These are phyloP conservation scores for Python bivittatus DNA, from an alignment of 2,113 vertebrate genomes.

Conservation along the genomic window DNA sequence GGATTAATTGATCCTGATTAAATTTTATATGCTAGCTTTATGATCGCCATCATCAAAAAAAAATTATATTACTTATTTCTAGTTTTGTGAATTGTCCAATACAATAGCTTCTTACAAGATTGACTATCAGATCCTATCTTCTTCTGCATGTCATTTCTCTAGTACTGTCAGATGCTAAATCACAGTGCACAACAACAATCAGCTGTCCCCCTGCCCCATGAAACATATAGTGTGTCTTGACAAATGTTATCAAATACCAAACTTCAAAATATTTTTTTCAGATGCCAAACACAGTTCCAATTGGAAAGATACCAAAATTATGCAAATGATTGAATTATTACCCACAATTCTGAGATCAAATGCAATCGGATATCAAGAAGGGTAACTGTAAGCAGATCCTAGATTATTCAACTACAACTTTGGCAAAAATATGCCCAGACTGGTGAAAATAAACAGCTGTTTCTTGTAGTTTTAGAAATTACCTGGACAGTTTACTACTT, in stretches of 20 bases:
- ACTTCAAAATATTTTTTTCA: not conserved
- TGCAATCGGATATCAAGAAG: not conserved
- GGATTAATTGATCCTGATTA: not conserved
- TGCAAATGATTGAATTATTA: not conserved
- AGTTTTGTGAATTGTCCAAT: not conserved
- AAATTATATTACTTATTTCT: not conserved
- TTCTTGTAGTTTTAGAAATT: slow-evolving; percentile 31
- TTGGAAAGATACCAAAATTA: not conserved
- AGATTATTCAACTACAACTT: not conserved
- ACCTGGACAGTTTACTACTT: slow-evolving; percentile 38
- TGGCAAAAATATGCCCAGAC: not conserved
- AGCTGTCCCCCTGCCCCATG: too few relatives aligned
- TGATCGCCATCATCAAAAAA: too few relatives aligned
- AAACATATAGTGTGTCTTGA: too few relatives aligned
- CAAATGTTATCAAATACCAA: not conserved
- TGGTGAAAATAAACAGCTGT: not conserved
- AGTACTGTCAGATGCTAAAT: not conserved
- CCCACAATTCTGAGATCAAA: not conserved
- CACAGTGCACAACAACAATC: not conserved
- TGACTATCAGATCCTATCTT: not conserved
- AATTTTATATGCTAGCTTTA: not conserved
- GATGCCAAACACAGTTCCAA: not conserved
- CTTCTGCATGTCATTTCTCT: not conserved
- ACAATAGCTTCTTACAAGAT: not conserved
- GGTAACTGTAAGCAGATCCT: not conserved